Evolutionary conservation across 2,113 vertebrate species (phyloP).

Genomic region (Pipra filicauda): DNA sequence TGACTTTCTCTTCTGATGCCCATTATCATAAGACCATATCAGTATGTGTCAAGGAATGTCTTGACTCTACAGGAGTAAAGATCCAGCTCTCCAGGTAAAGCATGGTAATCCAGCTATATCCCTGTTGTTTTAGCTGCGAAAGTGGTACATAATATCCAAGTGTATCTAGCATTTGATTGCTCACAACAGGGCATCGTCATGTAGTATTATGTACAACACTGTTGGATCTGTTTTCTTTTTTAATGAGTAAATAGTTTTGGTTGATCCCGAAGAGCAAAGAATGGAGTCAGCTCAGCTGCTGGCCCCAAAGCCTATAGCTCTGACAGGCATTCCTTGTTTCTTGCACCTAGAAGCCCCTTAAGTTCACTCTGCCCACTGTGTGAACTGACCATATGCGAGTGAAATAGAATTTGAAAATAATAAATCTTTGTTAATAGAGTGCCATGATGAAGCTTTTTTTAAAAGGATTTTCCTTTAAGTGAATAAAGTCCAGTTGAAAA

Average conservation of each 20-base stretch:
- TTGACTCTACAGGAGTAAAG: neutral
- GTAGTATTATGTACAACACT: neutral
- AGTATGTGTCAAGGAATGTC: neutral
- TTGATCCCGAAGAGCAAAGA: neutral
- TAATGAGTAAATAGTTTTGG: neutral
- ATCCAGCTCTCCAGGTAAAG: neutral
- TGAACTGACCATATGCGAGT: rapidly evolving
- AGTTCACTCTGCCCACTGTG: rapidly evolving
- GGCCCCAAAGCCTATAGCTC: neutral
- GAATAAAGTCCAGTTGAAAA: neutral
- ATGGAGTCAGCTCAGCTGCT: neutral
- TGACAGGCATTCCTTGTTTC: neutral
- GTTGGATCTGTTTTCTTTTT: neutral
- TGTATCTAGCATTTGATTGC: rapidly evolving
- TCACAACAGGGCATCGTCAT: neutral
- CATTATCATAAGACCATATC: neutral
- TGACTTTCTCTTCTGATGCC: neutral
- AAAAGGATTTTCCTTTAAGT: neutral
- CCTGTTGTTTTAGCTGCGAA: neutral
- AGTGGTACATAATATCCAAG: neutral
- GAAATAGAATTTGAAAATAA: neutral
- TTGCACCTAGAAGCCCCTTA: neutral
- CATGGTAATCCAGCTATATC: neutral
- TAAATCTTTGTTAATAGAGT: neutral
- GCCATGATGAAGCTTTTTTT: neutral